phyloP scores from a whole-genome alignment of 2,113 vertebrate genomes.

The Alethe castanea region DNA sequence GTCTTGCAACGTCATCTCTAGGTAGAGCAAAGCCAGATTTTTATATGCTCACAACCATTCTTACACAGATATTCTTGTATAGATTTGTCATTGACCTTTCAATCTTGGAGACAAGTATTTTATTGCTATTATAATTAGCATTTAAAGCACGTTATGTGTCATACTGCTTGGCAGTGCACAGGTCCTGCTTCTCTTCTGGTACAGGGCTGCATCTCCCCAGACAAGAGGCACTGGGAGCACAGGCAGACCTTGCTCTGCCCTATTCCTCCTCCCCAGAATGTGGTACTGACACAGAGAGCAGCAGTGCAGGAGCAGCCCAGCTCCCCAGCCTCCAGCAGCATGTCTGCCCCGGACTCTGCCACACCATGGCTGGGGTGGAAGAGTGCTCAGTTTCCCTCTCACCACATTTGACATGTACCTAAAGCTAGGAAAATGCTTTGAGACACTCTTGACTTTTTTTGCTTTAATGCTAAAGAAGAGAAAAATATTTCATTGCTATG shows the following conservation, averaged over 20 bases:
- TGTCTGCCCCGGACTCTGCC: neutral
- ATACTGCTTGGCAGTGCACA: neutral
- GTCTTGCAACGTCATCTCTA: neutral
- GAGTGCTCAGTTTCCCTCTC: neutral
- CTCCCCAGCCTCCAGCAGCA: neutral
- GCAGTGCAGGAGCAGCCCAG: neutral
- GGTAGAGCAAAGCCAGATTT: neutral
- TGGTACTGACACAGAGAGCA: neutral
- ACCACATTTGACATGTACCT: neutral
- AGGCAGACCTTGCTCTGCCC: neutral
- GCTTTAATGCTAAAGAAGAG: neutral
- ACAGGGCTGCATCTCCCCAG: neutral
- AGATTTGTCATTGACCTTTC: neutral
- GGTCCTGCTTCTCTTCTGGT: neutral
- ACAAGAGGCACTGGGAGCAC: neutral
- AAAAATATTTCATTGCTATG: neutral
- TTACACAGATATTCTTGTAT: neutral
- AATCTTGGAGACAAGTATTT: neutral
- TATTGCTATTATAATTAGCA: neutral
- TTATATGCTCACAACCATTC: neutral
- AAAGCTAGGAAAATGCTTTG: neutral
- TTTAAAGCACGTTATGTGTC: neutral
- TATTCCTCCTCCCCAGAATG: neutral
- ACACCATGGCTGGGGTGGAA: neutral
- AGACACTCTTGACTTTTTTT: neutral